Evolutionary conservation across 1,140 invertebrate species (phyloP), one percentile per base, ranked within the genome.

Genomic region (Euwallacea fornicatus): DNA sequence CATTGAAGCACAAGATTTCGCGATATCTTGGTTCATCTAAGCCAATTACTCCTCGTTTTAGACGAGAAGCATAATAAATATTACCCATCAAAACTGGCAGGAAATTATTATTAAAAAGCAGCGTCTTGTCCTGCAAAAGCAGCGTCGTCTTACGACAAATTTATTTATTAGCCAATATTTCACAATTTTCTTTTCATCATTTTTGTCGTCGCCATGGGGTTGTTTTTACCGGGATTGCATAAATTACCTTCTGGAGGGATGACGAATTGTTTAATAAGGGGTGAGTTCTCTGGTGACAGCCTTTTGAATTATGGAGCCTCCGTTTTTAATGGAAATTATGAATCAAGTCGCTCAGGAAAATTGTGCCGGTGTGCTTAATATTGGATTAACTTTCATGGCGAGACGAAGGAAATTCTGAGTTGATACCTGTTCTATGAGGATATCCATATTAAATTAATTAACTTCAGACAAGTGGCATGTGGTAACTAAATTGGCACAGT

Each of bases 121-220:
- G 7, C 61, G 11, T 46, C 61, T 63, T 63, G 42, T 63, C 61
- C 10, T 6, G 7, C 16, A 11, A 16, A 50, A 50, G n/a, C 54
- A 55, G 47, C 50, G 63, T 66, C 63, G 21, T 43, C 63, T 66
- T 66, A 54, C 63, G 63, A 15, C 9, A 66, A 66, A 66, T 66
- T 66, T 66, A 66, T 66, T 66, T 66, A 66, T 66, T 66, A 66
- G 11, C 47, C 63, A 33, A 66, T 66, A 66, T 66, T 66, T 66
- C 50, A 66, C 50, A 33, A 66, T 66, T 66, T 66, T 66, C 47
- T 55, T 65, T 66, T 66, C 63, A 66, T 66, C 63, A 66, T 66
- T 66, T 66, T 66, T 66, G 61, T 33, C 44, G n/a, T 7, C 61
- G 61, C 3, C 44, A 2, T 50, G 16, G 50, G 63, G 13, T 41